phyloP scores from a whole-genome alignment of 1,140 invertebrate species.

The Phymastichus coffea region DNA sequence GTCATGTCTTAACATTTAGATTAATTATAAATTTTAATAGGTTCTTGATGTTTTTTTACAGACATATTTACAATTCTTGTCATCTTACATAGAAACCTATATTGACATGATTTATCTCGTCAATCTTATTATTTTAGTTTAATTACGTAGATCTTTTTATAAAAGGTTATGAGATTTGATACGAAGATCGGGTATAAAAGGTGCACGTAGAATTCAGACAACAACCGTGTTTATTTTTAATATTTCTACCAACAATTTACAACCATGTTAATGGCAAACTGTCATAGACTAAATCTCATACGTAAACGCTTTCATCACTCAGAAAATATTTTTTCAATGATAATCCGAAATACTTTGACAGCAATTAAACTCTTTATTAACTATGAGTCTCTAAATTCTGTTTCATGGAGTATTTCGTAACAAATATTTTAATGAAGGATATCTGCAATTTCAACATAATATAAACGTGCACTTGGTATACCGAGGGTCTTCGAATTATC shows the following conservation, averaged over 20 bases:
- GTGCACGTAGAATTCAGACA: conserved; percentile 32
- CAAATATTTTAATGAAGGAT: no score
- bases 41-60: conserved; percentile 37
- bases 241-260: no score
- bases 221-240: no score
- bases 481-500: conserved; percentile 41
- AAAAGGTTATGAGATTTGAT: conserved; percentile 39
- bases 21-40: no score
- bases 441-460: background rate
- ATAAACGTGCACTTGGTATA: conserved; percentile 28
- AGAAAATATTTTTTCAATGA: no score
- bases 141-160: conserved; percentile 32
- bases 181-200: conserved; percentile 31
- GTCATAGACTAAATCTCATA: no score
- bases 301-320: no score
- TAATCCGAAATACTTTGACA: no score
- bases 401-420: no score
- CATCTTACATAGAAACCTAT: conserved; percentile 40
- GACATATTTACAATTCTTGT: conserved; percentile 40
- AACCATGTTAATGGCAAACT: no score
- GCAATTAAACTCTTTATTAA: no score
- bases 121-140: conserved; percentile 29
- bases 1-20: background rate
- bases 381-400: no score
- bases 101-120: conserved; percentile 37